phyloP scores from a whole-genome alignment of 2,888 invertebrate species.

The Drosophila prostipennis region DNA sequence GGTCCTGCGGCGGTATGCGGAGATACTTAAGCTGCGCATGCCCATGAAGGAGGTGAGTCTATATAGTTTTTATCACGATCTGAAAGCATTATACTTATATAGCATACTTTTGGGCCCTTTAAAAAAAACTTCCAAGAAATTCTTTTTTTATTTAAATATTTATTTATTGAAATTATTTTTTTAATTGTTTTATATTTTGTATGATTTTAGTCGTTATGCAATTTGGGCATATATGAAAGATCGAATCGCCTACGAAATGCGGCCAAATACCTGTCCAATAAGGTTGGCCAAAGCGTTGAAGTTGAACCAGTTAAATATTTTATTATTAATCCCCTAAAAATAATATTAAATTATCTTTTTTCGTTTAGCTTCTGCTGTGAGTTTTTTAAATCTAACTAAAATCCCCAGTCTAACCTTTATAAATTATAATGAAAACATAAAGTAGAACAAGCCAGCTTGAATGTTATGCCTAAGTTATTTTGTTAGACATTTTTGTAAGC shows the following conservation, averaged over 20 bases:
- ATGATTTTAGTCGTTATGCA: slow-evolving; percentile 74
- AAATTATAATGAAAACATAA: not conserved
- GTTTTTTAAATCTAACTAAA: slow-evolving; percentile 15
- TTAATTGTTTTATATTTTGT: slow-evolving; percentile 31
- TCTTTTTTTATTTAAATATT: not conserved
- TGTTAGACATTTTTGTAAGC: not conserved
- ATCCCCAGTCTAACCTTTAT: slow-evolving; percentile 18
- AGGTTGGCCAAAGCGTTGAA: slow-evolving; percentile 85
- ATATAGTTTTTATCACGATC: not conserved
- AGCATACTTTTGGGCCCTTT: slow-evolving; percentile 26
- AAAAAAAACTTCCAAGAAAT: not conserved
- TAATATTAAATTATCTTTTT: slow-evolving; percentile 12
- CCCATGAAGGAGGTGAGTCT: slow-evolving; percentile 93
- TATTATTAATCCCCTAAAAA: slow-evolving; percentile 48
- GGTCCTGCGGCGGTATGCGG: slow-evolving; percentile 94
- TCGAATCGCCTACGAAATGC: slow-evolving; percentile 88
- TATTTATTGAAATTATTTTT: slow-evolving; percentile 19
- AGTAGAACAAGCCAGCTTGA: slow-evolving; percentile 6
- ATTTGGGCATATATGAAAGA: slow-evolving; percentile 84
- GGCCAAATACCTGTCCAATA: slow-evolving; percentile 87
- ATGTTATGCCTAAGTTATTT: not conserved
- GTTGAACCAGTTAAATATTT: slow-evolving; percentile 48
- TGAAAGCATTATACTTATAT: not conserved
- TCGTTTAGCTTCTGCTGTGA: slow-evolving; percentile 23
- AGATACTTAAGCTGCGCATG: slow-evolving; percentile 95